These are phyloP conservation scores for Procapra przewalskii DNA, from an alignment of 2,113 vertebrate species.

Conservation along the genomic window DNA sequence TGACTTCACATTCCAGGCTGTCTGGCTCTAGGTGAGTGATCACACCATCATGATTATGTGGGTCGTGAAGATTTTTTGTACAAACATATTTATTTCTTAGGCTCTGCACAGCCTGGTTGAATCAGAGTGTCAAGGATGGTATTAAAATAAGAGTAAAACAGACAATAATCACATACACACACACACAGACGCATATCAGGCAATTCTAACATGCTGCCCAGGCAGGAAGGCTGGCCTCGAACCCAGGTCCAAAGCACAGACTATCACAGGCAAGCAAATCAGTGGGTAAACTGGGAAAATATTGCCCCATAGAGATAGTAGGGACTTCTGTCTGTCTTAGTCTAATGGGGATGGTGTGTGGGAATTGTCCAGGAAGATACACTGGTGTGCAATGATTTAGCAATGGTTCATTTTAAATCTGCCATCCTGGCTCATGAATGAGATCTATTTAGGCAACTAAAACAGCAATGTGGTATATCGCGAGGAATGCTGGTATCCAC, in stretches of 20 bases:
- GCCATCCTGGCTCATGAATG: not conserved
- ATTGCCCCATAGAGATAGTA: not conserved
- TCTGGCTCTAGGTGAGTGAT: no score
- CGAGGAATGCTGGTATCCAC: not conserved
- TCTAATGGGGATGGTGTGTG: not conserved
- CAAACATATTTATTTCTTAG: not conserved
- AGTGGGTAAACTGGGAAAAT: not conserved
- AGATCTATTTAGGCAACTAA: not conserved
- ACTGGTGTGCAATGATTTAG: not conserved
- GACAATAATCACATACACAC: not conserved
- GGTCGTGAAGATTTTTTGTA: not conserved
- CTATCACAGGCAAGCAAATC: not conserved
- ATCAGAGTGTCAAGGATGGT: not conserved
- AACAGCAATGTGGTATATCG: not conserved
- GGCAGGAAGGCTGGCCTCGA: not conserved
- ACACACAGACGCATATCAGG: fast-evolving
- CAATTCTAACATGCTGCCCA: not conserved
- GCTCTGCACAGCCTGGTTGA: not conserved
- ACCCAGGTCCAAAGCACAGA: not conserved
- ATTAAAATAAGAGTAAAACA: not conserved
- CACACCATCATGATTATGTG: no score
- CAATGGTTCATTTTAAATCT: not conserved
- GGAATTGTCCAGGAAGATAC: not conserved
- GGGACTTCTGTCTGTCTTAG: not conserved
- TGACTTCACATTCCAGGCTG: no score